Conservation (phyloP, 2,888 invertebrate species). For the Andricus curvator region DNA sequence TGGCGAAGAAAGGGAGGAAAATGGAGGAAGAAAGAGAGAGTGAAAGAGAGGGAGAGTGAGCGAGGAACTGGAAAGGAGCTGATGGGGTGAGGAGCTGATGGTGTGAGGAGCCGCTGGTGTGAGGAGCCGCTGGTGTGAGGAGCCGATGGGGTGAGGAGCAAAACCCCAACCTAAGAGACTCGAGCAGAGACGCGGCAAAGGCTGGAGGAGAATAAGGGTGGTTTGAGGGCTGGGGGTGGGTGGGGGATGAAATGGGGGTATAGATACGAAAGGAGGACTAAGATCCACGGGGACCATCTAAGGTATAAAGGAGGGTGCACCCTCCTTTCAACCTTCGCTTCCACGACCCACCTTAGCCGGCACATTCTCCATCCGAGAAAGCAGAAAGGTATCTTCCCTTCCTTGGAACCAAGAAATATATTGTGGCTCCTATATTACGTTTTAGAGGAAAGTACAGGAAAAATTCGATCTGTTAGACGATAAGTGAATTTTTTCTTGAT, state of each 20-base stretch:
- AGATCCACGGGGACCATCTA: slow-evolving; percentile 73
- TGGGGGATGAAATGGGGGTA: slow-evolving; percentile 64
- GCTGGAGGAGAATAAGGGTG: slow-evolving; percentile 71
- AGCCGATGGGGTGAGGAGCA: slow-evolving; percentile 60
- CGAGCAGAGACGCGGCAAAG: slow-evolving; percentile 69
- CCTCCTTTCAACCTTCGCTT: slow-evolving; percentile 64
- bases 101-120: too few species aligned
- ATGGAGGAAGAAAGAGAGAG: slow-evolving; percentile 26
- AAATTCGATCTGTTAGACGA: too few species aligned
- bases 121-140: slow-evolving; percentile 34
- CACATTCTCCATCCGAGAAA: slow-evolving; percentile 42
- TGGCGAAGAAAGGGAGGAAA: slow-evolving; percentile 52
- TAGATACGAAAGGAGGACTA: slow-evolving; percentile 72
- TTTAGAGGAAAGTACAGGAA: slow-evolving; percentile 44
- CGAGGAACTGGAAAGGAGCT: slow-evolving; percentile 52
- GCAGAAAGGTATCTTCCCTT: slow-evolving; percentile 43
- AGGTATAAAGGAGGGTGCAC: slow-evolving; percentile 74
- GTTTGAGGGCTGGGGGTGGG: slow-evolving; percentile 59
- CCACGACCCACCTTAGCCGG: slow-evolving; percentile 54
- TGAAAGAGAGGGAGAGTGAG: slow-evolving; percentile 42
- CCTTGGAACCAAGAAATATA: slow-evolving; percentile 49
- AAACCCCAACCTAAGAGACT: slow-evolving; percentile 76
- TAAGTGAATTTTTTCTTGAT: too few species aligned
- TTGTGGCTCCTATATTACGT: slow-evolving; percentile 63
- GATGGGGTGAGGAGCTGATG: slow-evolving; percentile 54